phyloP scores from a whole-genome alignment of 2,888 invertebrate genomes.

The Pterostichus niger region DNA sequence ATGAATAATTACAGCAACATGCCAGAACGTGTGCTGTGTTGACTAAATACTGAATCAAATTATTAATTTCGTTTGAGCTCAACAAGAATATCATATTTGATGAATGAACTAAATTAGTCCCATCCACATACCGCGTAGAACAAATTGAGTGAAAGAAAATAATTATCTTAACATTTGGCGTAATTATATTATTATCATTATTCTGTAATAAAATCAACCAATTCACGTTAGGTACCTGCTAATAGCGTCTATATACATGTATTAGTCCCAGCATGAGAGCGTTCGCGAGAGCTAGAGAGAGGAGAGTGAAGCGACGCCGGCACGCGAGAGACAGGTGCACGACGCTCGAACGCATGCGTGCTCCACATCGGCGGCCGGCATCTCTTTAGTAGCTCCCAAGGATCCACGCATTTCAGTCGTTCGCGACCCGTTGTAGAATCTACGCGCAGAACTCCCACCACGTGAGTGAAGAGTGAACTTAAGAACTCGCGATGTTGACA shows the following conservation, averaged over 20 bases:
- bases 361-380: constrained; percentile 3
- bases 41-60: too few relatives aligned
- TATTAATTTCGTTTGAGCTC: too few relatives aligned
- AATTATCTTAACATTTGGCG: constrained; percentile 9
- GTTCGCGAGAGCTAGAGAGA: too few relatives aligned
- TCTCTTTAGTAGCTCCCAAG: constrained; percentile 23
- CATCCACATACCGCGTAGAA: too few relatives aligned
- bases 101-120: too few relatives aligned
- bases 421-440: constrained; percentile 29
- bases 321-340: constrained; percentile 29
- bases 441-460: not conserved
- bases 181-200: constrained; percentile 36
- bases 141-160: not conserved
- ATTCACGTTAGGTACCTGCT: constrained; percentile 32
- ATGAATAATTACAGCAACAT: too few relatives aligned
- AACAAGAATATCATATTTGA: too few relatives aligned
- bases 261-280: not conserved
- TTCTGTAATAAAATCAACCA: constrained; percentile 19
- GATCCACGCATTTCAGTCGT: constrained; percentile 15
- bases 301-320: not conserved
- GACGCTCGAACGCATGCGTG: constrained; percentile 17
- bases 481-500: constrained; percentile 22
- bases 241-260: constrained; percentile 35
- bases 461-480: constrained; percentile 19
- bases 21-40: too few relatives aligned